Conservation (phyloP, 2,888 invertebrate genomes). For the Tribolium freemani region DNA sequence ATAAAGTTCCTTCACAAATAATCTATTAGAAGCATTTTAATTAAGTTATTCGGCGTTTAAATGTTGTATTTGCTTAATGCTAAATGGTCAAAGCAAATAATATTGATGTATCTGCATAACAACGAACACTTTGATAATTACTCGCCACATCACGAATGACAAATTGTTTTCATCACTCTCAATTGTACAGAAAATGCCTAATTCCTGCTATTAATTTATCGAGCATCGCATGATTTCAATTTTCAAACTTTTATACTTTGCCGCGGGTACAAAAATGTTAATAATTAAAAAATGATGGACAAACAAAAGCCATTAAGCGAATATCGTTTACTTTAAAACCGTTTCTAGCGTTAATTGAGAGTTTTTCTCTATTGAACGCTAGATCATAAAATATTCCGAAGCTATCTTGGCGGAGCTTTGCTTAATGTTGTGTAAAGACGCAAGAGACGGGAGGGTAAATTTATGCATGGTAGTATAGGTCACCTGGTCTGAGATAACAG, state of each 20-base stretch:
- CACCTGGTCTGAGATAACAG: slow-evolving; percentile 36
- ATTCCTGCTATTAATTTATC: no score
- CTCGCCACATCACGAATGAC: background rate
- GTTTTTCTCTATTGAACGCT: slow-evolving; percentile 1
- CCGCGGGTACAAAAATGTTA: no score
- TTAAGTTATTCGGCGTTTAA: slow-evolving; percentile 2
- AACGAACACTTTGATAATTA: slow-evolving; percentile 10
- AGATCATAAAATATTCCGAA: slow-evolving; percentile 36
- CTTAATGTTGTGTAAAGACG: slow-evolving; percentile 38
- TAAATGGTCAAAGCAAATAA: slow-evolving; percentile 3
- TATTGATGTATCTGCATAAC: background rate
- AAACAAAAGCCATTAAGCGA: no score
- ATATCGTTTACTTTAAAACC: background rate
- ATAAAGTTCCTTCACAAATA: slow-evolving; percentile 1
- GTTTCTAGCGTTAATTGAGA: background rate
- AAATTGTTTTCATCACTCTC: slow-evolving; percentile 6
- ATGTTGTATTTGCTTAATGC: background rate
- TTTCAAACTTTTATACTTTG: no score
- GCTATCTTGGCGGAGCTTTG: slow-evolving; percentile 39
- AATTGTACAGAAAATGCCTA: background rate
- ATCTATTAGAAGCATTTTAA: slow-evolving; percentile 2
- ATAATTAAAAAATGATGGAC: no score
- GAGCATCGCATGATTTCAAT: no score
- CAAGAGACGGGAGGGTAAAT: slow-evolving; percentile 23
- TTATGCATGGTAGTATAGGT: slow-evolving; percentile 33